Evolutionary conservation across 2,888 invertebrate genomes (phyloP), one percentile per base, ranked within the genome.

Genomic region (Eupithecia subfuscata): DNA sequence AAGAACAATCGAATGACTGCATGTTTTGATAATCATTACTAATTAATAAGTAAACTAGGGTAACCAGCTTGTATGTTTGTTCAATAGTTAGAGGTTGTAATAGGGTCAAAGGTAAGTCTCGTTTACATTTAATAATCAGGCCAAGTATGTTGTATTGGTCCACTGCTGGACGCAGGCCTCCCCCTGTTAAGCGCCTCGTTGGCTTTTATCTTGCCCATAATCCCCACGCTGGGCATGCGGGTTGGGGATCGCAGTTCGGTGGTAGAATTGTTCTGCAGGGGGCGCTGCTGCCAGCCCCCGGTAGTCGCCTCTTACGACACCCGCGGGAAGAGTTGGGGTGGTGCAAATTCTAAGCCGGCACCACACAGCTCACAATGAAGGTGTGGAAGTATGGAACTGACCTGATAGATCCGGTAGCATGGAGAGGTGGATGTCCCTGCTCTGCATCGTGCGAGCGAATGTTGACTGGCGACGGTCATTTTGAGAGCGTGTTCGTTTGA

Each of bases 331-430:
- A n/a, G n/a, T n/a, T n/a, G n/a, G n/a, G n/a, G n/a, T n/a, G n/a
- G n/a, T n/a, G n/a, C n/a, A n/a, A n/a, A n/a, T n/a, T n/a, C n/a
- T n/a, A n/a, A n/a, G n/a, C n/a, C n/a, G n/a, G n/a, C n/a, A n/a
- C n/a, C n/a, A n/a, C n/a, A n/a, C n/a, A n/a, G n/a, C n/a, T n/a
- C n/a, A n/a, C n/a, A n/a, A 34, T 34, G 34, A 34, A 37, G 37
- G 37, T 48, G 1, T 48, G 1, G 18, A 3, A 48, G 6, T n/a
- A 48, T 18, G 48, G 18, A 48, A 79, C 84, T 85, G 82, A 95
- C 96, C 96, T 63, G 97, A 97, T n/a, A 98, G 90, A 89, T 98
- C 98, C 0, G 98, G 98, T 81, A 98, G 87, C 96, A 97, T 97
- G 0, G 97, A 96, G 4, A 97, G 96, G 78, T 97, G 97, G 71